Evolutionary conservation across 2,113 vertebrate genomes (phyloP).

Genomic region (Pachypanchax playfairii): DNA sequence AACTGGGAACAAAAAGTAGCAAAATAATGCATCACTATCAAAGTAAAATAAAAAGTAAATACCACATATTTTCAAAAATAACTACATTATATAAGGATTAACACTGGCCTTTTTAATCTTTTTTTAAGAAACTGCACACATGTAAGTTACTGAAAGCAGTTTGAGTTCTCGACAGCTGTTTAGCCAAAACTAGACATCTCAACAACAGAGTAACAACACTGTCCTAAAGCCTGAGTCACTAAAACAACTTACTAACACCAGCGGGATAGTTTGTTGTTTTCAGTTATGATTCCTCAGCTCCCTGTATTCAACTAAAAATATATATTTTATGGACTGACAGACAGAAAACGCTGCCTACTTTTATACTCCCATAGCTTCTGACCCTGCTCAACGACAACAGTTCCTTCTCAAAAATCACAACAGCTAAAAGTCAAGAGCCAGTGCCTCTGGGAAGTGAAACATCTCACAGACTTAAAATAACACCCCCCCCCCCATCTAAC

Average conservation of each 20-base stretch:
- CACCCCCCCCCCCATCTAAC: neutral
- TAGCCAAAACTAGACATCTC: conserved; percentile 27
- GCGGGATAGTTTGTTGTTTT: conserved; percentile 45
- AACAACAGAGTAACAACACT: conserved; percentile 48
- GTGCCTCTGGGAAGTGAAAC: conserved; percentile 19
- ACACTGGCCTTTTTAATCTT: neutral
- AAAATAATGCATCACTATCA: too few relatives aligned
- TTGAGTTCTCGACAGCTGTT: conserved; percentile 54
- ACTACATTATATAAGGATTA: too few relatives aligned
- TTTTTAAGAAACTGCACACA: conserved; percentile 9
- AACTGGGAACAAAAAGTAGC: too few relatives aligned
- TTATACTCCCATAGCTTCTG: conserved; percentile 26
- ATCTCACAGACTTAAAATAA: conserved; percentile 30
- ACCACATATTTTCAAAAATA: too few relatives aligned
- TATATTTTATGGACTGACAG: conserved; percentile 30
- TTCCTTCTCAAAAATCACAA: conserved; percentile 14
- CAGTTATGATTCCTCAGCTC: conserved; percentile 17
- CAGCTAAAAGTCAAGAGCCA: conserved; percentile 50
- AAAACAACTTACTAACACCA: conserved; percentile 47
- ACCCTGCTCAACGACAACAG: conserved; percentile 17
- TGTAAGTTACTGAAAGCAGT: conserved; percentile 31
- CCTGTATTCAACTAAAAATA: conserved; percentile 27
- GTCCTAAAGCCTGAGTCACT: conserved; percentile 39
- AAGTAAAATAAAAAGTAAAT: too few relatives aligned
- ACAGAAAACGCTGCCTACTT: conserved; percentile 24